These are phyloP conservation scores for Vultur gryphus DNA, from an alignment of 2,797 vertebrate species.

Conservation along the genomic window DNA sequence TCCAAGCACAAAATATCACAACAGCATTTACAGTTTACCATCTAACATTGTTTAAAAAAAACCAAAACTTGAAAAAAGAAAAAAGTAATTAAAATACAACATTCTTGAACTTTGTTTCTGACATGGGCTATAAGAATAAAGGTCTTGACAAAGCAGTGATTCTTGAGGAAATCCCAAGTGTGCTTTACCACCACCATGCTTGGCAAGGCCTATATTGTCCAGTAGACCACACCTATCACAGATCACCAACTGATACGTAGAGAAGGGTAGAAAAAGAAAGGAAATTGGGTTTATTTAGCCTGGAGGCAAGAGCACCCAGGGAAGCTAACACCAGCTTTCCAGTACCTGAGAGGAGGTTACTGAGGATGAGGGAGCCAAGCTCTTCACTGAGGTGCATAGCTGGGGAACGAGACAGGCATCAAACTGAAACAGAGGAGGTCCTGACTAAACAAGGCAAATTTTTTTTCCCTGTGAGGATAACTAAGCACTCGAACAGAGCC, in stretches of 20 bases:
- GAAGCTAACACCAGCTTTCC: background rate
- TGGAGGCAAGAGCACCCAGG: no score
- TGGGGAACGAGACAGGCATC: background rate
- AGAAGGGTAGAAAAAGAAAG: background rate
- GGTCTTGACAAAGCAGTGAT: fast-evolving
- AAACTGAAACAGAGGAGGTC: background rate
- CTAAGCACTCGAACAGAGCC: background rate
- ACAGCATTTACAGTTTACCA: background rate
- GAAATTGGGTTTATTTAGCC: background rate
- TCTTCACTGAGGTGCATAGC: fast-evolving
- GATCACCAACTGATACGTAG: fast-evolving
- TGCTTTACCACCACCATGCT: fast-evolving
- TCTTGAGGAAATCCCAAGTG: background rate
- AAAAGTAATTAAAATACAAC: background rate
- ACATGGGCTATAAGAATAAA: background rate
- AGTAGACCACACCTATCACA: background rate
- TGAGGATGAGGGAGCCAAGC: background rate
- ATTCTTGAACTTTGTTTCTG: background rate
- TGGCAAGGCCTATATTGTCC: background rate
- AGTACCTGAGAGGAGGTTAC: background rate
- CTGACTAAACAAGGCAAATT: background rate
- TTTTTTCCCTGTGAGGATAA: background rate
- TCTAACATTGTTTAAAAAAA: background rate
- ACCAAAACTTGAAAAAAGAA: background rate
- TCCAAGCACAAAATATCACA: background rate